Base-by-base conservation (phyloP, 1,140 invertebrate genomes). In the Drosophila pandora region DNA sequence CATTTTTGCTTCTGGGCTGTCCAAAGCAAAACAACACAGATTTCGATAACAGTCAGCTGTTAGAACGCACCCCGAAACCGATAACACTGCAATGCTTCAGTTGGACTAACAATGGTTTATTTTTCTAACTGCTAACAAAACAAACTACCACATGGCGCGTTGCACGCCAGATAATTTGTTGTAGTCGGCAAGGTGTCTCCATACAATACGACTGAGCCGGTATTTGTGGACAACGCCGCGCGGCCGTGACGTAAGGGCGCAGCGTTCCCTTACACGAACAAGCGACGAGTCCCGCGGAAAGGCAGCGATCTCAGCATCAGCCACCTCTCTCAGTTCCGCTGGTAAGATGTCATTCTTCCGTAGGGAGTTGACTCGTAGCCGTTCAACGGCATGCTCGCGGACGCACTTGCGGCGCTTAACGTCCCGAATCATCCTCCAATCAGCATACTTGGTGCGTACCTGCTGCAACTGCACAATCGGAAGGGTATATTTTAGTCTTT, bases 111-210 rank as follows among this genome's bases (percentile, higher is more conserved):
- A 49, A 32, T 25, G 62, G 25, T 67, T 67, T 67, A 67, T 69
- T 69, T 30, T 22, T 25, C 17, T 69, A 48, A 68, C 21, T 28
- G 17, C 23, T 69, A 70, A 69, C 41, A 69, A n/a, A 22, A 68
- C 13, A 43, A 17, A 22, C 68, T 91, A 92, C 97, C 97, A 99
- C 92, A 96, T 96, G 21, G 97, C 96, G 92, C 97, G 93, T 92
- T 97, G 97, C 2, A 98, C 94, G 43, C 97, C 97, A 45, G 95
- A 94, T 12, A 99, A 88, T 93, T 96, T 95, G 92, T 98, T 98
- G 91, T 98, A 96, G 93, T 99, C 98, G 1, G 96, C 96, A 54
- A 98, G 92, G 89, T 97, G 93, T 70, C 97, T 94, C 93, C 96
- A 99, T 23, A 97, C 94, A 77, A 98, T 97, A 90, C 98, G 93